Percentiles rank a stretch among this genome's conserved stretches.
Conservation (phyloP, 1,140 invertebrate genomes). For the Cardiocondyla obscurior region DNA sequence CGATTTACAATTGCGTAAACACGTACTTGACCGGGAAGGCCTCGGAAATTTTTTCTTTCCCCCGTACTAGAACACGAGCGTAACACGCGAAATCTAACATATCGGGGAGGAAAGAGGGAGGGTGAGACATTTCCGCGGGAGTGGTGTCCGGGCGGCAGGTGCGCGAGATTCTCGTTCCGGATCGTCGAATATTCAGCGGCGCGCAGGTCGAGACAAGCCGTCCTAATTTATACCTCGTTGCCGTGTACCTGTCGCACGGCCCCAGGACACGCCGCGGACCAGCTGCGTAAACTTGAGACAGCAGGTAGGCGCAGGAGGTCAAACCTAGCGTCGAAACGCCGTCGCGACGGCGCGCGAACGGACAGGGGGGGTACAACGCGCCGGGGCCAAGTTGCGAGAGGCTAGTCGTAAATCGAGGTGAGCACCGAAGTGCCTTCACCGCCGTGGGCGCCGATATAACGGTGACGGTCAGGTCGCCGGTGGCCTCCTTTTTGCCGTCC, state of each 20-base stretch:
- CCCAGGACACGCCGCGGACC: slow-evolving; percentile 31
- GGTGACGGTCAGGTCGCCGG: slow-evolving; percentile 77
- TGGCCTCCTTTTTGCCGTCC: slow-evolving; percentile 78
- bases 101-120: too few relatives aligned
- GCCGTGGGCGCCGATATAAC: slow-evolving; percentile 80
- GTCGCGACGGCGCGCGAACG: not conserved
- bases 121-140: too few relatives aligned
- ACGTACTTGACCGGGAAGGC: not conserved
- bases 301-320: slow-evolving; percentile 66
- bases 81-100: not conserved
- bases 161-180: not conserved
- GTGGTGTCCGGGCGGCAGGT: too few relatives aligned
- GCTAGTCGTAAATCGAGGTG: slow-evolving; percentile 73
- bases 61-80: not conserved
- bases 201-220: not conserved
- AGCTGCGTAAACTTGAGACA: slow-evolving; percentile 58
- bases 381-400: slow-evolving; percentile 64
- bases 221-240: slow-evolving; percentile 45
- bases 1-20: slow-evolving; percentile 3
- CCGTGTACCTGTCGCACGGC: slow-evolving; percentile 37
- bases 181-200: slow-evolving; percentile 1
- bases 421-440: slow-evolving; percentile 75
- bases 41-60: not conserved
- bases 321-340: slow-evolving; percentile 64
- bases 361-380: slow-evolving; percentile 48